A percentile compares a stretch with the other conserved stretches of the same genome.
Evolutionary conservation across 2,888 invertebrate species (phyloP).

Genomic region (Drepana falcataria): DNA sequence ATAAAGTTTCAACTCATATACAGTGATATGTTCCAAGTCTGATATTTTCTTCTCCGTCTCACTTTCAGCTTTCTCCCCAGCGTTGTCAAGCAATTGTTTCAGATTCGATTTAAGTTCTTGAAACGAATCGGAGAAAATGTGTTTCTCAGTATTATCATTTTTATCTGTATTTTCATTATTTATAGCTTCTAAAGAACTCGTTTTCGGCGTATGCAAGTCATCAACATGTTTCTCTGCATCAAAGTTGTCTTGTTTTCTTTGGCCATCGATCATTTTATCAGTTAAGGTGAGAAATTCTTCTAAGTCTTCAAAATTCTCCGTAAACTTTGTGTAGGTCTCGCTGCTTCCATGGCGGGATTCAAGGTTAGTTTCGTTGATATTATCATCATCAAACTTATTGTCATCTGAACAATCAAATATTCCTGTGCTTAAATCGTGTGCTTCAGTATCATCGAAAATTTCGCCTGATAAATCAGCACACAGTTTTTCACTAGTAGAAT

Average conservation of each 20-base stretch:
- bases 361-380: constrained; percentile 25
- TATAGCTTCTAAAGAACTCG: constrained; percentile 59
- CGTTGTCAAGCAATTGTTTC: constrained; percentile 46
- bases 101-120: constrained; percentile 57
- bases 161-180: constrained; percentile 24
- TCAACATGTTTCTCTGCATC: constrained; percentile 36
- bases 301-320: constrained; percentile 59
- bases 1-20: constrained; percentile 54
- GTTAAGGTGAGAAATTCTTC: constrained; percentile 67
- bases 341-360: constrained; percentile 61
- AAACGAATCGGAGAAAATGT: constrained; percentile 52
- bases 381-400: constrained; percentile 34
- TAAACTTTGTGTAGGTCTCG: constrained; percentile 70
- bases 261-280: constrained; percentile 52
- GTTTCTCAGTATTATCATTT: constrained; percentile 17
- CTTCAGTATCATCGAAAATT: constrained; percentile 47
- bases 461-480: constrained; percentile 39
- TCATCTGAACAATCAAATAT: constrained; percentile 44
- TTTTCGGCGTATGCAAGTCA: constrained; percentile 58
- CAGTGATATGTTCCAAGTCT: constrained; percentile 65
- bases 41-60: constrained; percentile 36
- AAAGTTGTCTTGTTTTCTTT: constrained; percentile 26
- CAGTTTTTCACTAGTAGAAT: constrained; percentile 20
- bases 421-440: constrained; percentile 46
- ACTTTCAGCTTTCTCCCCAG: constrained; percentile 27